Evolutionary conservation across 2,888 invertebrate species (phyloP), one percentile per base, ranked within the genome.

Genomic region (Cryptus viduatorius): DNA sequence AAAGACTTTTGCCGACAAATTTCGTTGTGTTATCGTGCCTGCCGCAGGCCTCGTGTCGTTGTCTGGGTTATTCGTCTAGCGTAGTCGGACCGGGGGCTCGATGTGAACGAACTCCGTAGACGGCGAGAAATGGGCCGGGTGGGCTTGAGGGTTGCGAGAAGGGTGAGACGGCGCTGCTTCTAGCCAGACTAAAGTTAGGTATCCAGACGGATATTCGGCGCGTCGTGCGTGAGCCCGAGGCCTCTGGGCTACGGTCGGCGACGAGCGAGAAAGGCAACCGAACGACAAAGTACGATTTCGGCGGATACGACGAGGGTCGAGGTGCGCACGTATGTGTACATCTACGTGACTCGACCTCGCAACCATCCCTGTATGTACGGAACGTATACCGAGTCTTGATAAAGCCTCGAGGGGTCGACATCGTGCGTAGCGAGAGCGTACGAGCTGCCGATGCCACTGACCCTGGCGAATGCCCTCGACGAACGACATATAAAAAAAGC

Each of bases 41-140:
- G 64, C 31, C 86, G 85, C 81, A 83, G 87, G 89, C 80, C 85
- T 86, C 86, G 37, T 31, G 44, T 65, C 46, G 44, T 73, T 42
- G 37, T 42, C 65, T 37, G 37, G n/a, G 42, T 42, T 42, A 19
- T 19, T 48, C 59, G 59, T 53, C 59, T 46, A 44, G 29, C 37
- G 16, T 46, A 44, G 65, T 46, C 71, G 24, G 59, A 72, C 67
- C 24, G 87, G 86, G 85, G 83, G 56, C 84, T 83, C 89, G 87
- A 89, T 89, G 90, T 91, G 91, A 91, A 91, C 88, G 91, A 92
- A 91, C 91, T 91, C 90, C 73, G 83, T 81, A 78, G 80, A 79
- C 78, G 56, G 59, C 24, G 78, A 67, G 69, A 65, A 29, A 56
- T 59, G 78, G 69, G 69, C 48, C 50, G 67, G 29, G 50, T n/a